phyloP scores from a whole-genome alignment of 2,888 invertebrate species.

The Unio pictorum region DNA sequence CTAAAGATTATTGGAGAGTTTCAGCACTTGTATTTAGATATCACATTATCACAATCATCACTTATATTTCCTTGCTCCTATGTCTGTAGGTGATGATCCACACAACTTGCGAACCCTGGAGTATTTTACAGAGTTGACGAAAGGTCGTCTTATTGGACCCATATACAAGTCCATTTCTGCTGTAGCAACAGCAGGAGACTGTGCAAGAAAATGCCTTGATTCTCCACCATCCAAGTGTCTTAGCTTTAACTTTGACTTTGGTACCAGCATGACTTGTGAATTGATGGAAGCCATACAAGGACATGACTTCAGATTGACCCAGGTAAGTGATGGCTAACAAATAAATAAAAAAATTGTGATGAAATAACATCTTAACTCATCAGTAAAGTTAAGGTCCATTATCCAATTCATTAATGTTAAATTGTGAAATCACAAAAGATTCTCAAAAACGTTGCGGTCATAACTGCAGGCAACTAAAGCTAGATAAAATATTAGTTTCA shows the following conservation, averaged over 20 bases:
- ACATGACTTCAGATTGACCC: conserved; percentile 25
- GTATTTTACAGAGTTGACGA: conserved; percentile 20
- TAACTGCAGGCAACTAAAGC: no score
- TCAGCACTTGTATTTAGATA: no score
- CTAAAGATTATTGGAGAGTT: no score
- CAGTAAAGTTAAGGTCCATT: no score
- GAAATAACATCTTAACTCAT: no score
- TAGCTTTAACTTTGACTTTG: conserved; percentile 46
- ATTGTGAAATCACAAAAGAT: no score
- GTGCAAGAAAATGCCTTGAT: conserved; percentile 32
- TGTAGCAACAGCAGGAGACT: conserved; percentile 24
- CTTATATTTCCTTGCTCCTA: no score
- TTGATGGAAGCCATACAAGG: conserved; percentile 40
- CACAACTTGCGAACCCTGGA: conserved; percentile 12
- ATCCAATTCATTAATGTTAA: no score
- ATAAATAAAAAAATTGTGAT: no score
- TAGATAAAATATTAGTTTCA: no score
- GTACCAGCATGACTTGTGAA: conserved; percentile 33
- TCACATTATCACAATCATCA: no score
- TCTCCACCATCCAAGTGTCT: conserved; percentile 31
- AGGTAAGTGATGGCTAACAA: conserved; percentile 9
- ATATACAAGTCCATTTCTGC: conserved; percentile 1
- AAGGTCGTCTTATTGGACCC: conserved; percentile 27
- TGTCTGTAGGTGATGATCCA: conserved; percentile 5
- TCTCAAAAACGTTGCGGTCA: no score